phyloP scores from a whole-genome alignment of 2,888 invertebrate genomes.

The Hololepta plana region DNA sequence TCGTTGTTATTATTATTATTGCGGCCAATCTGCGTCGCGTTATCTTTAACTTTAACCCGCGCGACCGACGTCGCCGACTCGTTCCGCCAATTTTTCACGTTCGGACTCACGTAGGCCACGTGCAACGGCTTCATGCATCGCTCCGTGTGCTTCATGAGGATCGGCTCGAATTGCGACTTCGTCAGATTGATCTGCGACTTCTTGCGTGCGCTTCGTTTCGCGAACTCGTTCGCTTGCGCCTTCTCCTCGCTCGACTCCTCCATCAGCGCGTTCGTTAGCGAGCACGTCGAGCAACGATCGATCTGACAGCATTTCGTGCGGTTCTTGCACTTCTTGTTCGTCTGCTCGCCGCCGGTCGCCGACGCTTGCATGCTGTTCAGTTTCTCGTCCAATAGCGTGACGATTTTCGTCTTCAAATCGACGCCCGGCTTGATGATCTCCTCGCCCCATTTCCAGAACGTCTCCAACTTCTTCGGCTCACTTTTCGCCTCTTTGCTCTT shows the following conservation, averaged over 20 bases:
- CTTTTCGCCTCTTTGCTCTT: neutral
- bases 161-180: too few species aligned
- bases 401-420: conserved; percentile 21
- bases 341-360: neutral
- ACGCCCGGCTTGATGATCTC: conserved; percentile 21
- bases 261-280: neutral
- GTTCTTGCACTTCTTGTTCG: conserved; percentile 4
- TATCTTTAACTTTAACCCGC: neutral
- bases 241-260: conserved; percentile 2
- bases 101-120: conserved; percentile 18
- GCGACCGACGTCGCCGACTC: conserved; percentile 11
- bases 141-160: too few species aligned
- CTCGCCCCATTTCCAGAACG: conserved; percentile 21
- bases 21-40: too few species aligned
- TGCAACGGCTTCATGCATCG: too few species aligned
- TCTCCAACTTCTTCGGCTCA: conserved; percentile 7
- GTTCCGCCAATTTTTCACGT: conserved; percentile 16
- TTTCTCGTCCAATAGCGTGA: conserved; percentile 17
- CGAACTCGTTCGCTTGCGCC: neutral
- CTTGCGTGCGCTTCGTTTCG: neutral
- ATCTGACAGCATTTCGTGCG: too few species aligned
- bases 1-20: conserved; percentile 1
- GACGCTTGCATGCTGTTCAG: conserved; percentile 7
- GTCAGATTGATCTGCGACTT: conserved; percentile 1
- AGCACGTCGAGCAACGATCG: too few species aligned